Evolutionary conservation across 2,888 invertebrate species (phyloP).

Genomic region (Apotomis capreana): DNA sequence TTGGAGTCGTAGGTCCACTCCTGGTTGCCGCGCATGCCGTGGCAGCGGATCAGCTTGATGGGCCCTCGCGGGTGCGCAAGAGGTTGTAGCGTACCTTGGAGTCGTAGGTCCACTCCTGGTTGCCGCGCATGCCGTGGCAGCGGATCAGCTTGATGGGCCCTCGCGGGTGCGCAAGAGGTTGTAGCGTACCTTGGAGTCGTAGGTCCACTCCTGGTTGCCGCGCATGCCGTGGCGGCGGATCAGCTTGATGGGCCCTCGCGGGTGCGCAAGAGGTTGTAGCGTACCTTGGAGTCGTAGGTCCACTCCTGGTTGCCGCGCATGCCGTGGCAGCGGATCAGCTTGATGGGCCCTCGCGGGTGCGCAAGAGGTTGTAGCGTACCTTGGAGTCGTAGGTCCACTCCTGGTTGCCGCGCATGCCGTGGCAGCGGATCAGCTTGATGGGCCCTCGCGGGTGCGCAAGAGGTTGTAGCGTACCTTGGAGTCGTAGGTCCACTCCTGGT

Average conservation of each 20-base stretch:
- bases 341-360: constrained; percentile 93
- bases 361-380: too few relatives aligned
- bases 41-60: constrained; percentile 97
- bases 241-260: constrained; percentile 95
- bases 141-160: constrained; percentile 97
- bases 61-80: constrained; percentile 92
- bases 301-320: constrained; percentile 99
- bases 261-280: too few relatives aligned
- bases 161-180: constrained; percentile 89
- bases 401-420: constrained; percentile 98
- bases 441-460: constrained; percentile 92
- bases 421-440: constrained; percentile 97
- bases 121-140: constrained; percentile 98
- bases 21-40: constrained; percentile 98
- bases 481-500: constrained; percentile 98
- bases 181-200: constrained; percentile 93
- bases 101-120: constrained; percentile 98
- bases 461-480: too few relatives aligned
- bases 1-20: constrained; percentile 95
- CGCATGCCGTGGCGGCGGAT: constrained; percentile 98
- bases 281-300: constrained; percentile 94
- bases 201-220: constrained; percentile 98
- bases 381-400: constrained; percentile 95
- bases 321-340: constrained; percentile 97
- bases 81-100: too few relatives aligned